A percentile compares a stretch with the other conserved stretches of the same genome.
These are phyloP conservation scores for Lithophane leautieri DNA, from an alignment of 2,888 invertebrate genomes.

Conservation along the genomic window DNA sequence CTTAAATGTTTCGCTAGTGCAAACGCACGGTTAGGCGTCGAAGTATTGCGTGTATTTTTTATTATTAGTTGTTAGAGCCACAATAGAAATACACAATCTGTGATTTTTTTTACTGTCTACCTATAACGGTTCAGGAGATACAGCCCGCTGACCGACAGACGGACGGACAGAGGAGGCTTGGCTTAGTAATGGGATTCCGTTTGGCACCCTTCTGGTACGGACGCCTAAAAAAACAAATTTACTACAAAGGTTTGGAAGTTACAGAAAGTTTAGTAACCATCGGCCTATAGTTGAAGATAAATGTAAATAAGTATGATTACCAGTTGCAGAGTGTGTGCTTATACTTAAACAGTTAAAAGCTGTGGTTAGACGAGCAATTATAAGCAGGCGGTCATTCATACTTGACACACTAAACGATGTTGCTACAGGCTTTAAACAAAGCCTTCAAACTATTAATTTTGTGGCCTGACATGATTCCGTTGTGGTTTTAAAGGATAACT, in stretches of 20 bases:
- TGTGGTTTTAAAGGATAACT: conserved; percentile 24
- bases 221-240: too few species aligned
- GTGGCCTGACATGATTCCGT: conserved; percentile 43
- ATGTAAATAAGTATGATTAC: neutral
- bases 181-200: too few species aligned
- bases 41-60: too few species aligned
- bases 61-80: too few species aligned
- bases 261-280: neutral
- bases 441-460: conserved; percentile 39
- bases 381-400: conserved; percentile 51
- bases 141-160: too few species aligned
- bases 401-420: conserved; percentile 64
- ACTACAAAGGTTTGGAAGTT: neutral
- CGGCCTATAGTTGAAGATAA: neutral
- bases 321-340: conserved; percentile 20
- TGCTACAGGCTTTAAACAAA: conserved; percentile 49
- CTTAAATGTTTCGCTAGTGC: too few species aligned
- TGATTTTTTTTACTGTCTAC: too few species aligned
- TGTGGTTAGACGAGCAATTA: conserved; percentile 64
- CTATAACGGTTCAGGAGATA: too few species aligned
- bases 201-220: too few species aligned
- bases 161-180: too few species aligned
- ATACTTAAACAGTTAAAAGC: conserved; percentile 53
- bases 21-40: too few species aligned
- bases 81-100: too few species aligned